phyloP scores from a whole-genome alignment of 2,888 invertebrate genomes.

The Caenorhabditis plicata region DNA sequence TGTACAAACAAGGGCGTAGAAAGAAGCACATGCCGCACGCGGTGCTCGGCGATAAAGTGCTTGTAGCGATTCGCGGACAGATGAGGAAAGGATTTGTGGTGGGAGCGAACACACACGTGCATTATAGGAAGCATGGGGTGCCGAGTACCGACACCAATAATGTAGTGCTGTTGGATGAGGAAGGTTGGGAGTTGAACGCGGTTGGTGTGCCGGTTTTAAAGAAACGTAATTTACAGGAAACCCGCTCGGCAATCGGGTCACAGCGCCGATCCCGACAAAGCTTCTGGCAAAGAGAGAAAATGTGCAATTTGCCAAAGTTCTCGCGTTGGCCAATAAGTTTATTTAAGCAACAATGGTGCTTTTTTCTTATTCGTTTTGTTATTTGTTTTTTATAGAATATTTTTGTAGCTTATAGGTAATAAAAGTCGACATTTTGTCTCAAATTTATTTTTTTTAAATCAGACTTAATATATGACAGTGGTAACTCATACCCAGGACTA shows the following conservation, averaged over 20 bases:
- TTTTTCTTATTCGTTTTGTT: background rate
- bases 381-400: background rate
- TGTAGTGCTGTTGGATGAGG: conserved; percentile 78
- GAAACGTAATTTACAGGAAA: conserved; percentile 80
- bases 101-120: conserved; percentile 60
- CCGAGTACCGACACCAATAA: conserved; percentile 71
- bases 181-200: conserved; percentile 16
- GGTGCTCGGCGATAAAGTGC: conserved; percentile 62
- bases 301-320: conserved; percentile 61
- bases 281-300: conserved; percentile 52
- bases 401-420: no score
- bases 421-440: no score
- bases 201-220: background rate
- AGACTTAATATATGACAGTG: no score
- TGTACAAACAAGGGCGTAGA: conserved; percentile 77
- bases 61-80: conserved; percentile 64
- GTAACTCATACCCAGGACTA: no score
- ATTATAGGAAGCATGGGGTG: conserved; percentile 58
- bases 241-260: conserved; percentile 90
- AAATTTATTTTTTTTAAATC: no score
- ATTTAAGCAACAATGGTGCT: conserved; percentile 28
- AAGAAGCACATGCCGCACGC: conserved; percentile 63
- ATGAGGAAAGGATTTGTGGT: conserved; percentile 63
- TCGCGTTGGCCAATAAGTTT: conserved; percentile 64
- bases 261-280: conserved; percentile 83